Conservation (phyloP, 2,888 invertebrate genomes). For the Liodrosophila aerea region DNA sequence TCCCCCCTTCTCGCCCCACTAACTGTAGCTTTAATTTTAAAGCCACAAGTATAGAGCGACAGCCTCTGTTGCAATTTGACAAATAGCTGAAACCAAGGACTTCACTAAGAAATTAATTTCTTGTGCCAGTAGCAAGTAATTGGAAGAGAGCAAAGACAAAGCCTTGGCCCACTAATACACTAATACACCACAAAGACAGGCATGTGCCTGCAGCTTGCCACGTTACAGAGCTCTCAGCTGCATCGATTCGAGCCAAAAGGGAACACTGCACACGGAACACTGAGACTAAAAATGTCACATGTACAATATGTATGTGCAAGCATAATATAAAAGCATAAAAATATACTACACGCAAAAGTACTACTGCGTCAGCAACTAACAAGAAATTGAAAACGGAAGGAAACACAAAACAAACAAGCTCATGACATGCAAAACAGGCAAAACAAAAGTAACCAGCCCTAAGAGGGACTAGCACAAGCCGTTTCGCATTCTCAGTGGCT, state of each 20-base stretch:
- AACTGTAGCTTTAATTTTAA: slow-evolving; percentile 25
- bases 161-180: slow-evolving; percentile 51
- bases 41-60: slow-evolving; percentile 8
- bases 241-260: neutral
- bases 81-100: slow-evolving; percentile 32
- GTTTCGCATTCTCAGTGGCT: slow-evolving; percentile 11
- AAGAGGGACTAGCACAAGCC: slow-evolving; percentile 22
- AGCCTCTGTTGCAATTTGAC: slow-evolving; percentile 33
- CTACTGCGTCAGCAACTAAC: slow-evolving; percentile 35
- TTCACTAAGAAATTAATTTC: slow-evolving; percentile 51
- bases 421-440: slow-evolving; percentile 72
- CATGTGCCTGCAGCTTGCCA: slow-evolving; percentile 9
- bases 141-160: slow-evolving; percentile 35
- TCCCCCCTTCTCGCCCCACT: neutral
- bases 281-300: slow-evolving; percentile 59
- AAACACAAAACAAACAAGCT: slow-evolving; percentile 71
- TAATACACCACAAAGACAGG: slow-evolving; percentile 20
- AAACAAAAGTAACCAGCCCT: slow-evolving; percentile 37
- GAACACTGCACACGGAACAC: neutral
- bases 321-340: slow-evolving; percentile 21
- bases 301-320: slow-evolving; percentile 45
- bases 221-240: slow-evolving; percentile 8
- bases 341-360: slow-evolving; percentile 6
- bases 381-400: slow-evolving; percentile 73
- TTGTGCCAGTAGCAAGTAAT: slow-evolving; percentile 37